phyloP scores from a whole-genome alignment of 2,888 invertebrate species.

The Sarcophaga rosellei region DNA sequence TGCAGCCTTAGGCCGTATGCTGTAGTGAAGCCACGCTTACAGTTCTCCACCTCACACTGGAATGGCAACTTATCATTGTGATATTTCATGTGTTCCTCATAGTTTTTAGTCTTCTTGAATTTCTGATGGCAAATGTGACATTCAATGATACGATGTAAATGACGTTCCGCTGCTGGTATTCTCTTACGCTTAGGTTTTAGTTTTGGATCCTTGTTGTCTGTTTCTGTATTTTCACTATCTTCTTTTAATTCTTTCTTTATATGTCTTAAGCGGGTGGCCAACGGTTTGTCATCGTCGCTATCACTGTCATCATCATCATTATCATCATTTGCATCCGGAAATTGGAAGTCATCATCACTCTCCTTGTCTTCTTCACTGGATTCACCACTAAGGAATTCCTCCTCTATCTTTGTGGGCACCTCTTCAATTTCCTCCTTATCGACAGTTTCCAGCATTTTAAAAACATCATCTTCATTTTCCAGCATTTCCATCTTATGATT shows the following conservation, averaged over 20 bases:
- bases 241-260: conserved; percentile 68
- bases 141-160: conserved; percentile 76
- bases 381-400: conserved; percentile 71
- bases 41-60: conserved; percentile 77
- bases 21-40: conserved; percentile 78
- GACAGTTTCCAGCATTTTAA: conserved; percentile 77
- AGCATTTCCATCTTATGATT: conserved; percentile 77
- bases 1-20: conserved; percentile 76
- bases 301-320: conserved; percentile 70
- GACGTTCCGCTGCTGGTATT: conserved; percentile 74
- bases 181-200: conserved; percentile 73
- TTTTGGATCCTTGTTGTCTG: conserved; percentile 66
- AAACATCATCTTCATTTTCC: conserved; percentile 78
- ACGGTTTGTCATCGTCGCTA: conserved; percentile 76
- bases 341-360: conserved; percentile 74
- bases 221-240: conserved; percentile 69
- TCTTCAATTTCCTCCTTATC: conserved; percentile 76
- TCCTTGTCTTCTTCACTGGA: conserved; percentile 74
- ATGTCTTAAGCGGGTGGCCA: conserved; percentile 73
- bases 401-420: conserved; percentile 47
- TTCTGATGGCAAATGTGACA: conserved; percentile 79
- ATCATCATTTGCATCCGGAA: conserved; percentile 51
- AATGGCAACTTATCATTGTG: conserved; percentile 78
- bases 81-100: conserved; percentile 78
- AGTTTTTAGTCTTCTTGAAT: conserved; percentile 76